Evolutionary conservation across 64 coral and sea anemone genomes (phyloP), one percentile per base, ranked within the genome.

Genomic region (Acropora tenuis): DNA sequence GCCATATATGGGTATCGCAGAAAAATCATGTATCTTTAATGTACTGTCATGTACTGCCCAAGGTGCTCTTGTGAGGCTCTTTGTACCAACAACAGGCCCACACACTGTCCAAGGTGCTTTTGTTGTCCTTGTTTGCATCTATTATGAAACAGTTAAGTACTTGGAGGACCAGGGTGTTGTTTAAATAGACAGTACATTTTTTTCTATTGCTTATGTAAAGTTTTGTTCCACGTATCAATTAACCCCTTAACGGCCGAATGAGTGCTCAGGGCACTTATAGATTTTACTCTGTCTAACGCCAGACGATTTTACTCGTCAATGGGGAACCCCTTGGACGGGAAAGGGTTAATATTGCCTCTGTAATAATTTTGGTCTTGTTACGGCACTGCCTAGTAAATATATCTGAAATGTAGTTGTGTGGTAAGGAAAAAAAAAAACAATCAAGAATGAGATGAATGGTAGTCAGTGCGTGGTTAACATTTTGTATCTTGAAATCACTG

Each of bases 111-210:
- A 30, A 30, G 30, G 30, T 30, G 30, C 30, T 30, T 30, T 30
- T 48, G 43, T 46, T 45, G 43, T 43, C 44, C 12, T 43, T 77
- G 48, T 77, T 77, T 46, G 48, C 75, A 77, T 77, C 43, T 77
- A 77, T 45, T 77, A 77, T 46, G 43, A 46, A 45, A 45, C 75
- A 45, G 47, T 77, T 47, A 77, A 1, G 43, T 77, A 77, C 75
- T 77, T 77, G 41, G 75, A 77, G 75, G 75, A 77, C 12, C 75
- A 77, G 75, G 46, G 75, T 11, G 43, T 77, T 45, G 44, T 77
- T 45, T 45, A 77, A 77, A 77, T 77, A 77, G 75, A 77, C 30
- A 77, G 48, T 77, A 13, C 47, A 77, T 4, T 77, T 46, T 45
- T 77, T 47, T 63, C 3, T 10, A 63, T 63, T 8, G 59, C 59